These are phyloP conservation scores for Chelon labrosus DNA, from an alignment of 2,797 vertebrate species.

Conservation along the genomic window DNA sequence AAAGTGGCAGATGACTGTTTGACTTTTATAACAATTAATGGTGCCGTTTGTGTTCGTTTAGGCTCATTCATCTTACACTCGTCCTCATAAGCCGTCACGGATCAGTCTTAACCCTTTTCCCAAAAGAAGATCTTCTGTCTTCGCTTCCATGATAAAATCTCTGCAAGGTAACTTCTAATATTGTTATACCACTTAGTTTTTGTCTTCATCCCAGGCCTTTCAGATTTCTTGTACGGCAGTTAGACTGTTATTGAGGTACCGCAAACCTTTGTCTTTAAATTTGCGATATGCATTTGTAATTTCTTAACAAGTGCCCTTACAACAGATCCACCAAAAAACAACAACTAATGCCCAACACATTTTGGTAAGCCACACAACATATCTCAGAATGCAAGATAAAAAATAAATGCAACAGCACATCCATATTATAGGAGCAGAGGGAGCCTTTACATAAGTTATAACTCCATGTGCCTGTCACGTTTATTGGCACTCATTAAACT, in stretches of 20 bases:
- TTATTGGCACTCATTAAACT: conserved; percentile 36
- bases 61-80: conserved; percentile 68
- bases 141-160: conserved; percentile 7
- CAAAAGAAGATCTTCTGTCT: conserved; percentile 19
- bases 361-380: background rate
- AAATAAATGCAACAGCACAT: conserved; percentile 18
- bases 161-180: too few species aligned
- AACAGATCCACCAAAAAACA: background rate
- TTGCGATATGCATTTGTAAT: background rate
- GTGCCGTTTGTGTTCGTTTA: conserved; percentile 68
- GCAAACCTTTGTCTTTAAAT: too few species aligned
- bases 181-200: too few species aligned
- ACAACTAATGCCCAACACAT: background rate
- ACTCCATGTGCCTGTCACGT: conserved; percentile 13
- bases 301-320: background rate
- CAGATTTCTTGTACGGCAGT: too few species aligned
- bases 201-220: too few species aligned
- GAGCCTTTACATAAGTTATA: conserved; percentile 3
- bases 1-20: conserved; percentile 86
- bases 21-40: conserved; percentile 77
- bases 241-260: too few species aligned
- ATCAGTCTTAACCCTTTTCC: conserved; percentile 48
- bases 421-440: background rate
- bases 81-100: conserved; percentile 49
- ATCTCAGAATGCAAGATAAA: background rate